phyloP scores from a whole-genome alignment of 1,140 invertebrate species.

The Psix sp. region DNA sequence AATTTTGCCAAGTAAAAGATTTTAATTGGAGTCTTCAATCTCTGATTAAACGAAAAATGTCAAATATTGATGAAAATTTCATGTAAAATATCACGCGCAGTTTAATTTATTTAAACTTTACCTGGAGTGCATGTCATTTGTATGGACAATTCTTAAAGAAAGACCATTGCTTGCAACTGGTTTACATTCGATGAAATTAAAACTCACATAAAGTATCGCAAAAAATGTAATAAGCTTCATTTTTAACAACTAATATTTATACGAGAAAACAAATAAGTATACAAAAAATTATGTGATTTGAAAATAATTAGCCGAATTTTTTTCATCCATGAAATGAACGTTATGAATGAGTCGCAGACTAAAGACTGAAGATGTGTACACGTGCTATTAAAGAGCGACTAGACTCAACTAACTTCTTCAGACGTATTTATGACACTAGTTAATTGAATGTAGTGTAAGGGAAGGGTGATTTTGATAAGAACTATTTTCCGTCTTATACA shows the following conservation, averaged over 20 bases:
- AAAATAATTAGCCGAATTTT: background rate
- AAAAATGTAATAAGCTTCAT: too few relatives aligned
- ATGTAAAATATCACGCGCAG: constrained; percentile 36
- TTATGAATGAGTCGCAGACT: constrained; percentile 15
- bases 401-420: constrained; percentile 44
- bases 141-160: constrained; percentile 82
- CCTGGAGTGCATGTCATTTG: constrained; percentile 92
- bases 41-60: constrained; percentile 42
- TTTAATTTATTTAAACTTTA: constrained; percentile 57
- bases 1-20: too few relatives aligned
- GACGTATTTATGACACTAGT: constrained; percentile 30
- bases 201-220: too few relatives aligned
- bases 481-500: background rate
- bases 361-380: constrained; percentile 15
- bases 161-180: constrained; percentile 58
- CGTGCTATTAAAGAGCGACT: constrained; percentile 37
- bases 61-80: constrained; percentile 36
- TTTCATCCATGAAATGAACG: too few relatives aligned
- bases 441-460: constrained; percentile 19
- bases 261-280: too few relatives aligned
- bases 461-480: constrained; percentile 43
- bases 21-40: constrained; percentile 8
- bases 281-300: background rate
- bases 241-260: too few relatives aligned
- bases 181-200: too few relatives aligned